These are phyloP conservation scores for Megamerina dolium DNA, from an alignment of 2,888 invertebrate genomes.

Conservation along the genomic window DNA sequence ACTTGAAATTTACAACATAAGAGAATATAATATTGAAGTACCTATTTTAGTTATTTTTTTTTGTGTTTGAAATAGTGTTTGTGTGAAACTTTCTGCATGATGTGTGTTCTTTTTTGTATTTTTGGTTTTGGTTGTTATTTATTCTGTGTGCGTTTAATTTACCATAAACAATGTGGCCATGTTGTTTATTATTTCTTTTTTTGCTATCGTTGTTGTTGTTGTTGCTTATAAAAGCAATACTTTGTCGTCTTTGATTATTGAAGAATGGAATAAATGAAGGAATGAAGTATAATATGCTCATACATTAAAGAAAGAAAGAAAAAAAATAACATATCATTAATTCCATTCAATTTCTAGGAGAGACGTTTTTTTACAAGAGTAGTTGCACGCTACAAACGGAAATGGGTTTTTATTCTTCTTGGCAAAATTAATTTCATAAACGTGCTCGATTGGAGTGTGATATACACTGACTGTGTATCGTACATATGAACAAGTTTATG, in stretches of 20 bases:
- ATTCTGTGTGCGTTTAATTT: neutral
- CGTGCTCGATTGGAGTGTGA: neutral
- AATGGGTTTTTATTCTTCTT: constrained; percentile 13
- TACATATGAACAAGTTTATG: too few relatives aligned
- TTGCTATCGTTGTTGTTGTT: neutral
- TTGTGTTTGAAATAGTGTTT: neutral
- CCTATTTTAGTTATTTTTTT: neutral
- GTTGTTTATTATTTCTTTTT: neutral
- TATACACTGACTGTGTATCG: too few relatives aligned
- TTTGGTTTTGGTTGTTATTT: constrained; percentile 1
- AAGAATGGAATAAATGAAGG: too few relatives aligned
- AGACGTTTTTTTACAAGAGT: too few relatives aligned
- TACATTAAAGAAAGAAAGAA: too few relatives aligned
- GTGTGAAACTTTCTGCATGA: neutral
- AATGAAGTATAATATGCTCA: too few relatives aligned
- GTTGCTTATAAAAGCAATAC: neutral
- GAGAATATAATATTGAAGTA: too few relatives aligned
- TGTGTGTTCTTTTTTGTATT: neutral
- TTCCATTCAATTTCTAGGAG: too few relatives aligned
- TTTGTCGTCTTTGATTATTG: constrained; percentile 1
- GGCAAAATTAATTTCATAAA: constrained; percentile 5
- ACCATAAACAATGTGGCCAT: too few relatives aligned
- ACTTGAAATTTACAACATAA: too few relatives aligned
- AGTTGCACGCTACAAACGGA: constrained; percentile 11
- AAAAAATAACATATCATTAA: too few relatives aligned